These are phyloP conservation scores for Nothura maculosa DNA, from an alignment of 2,797 vertebrate genomes.

Conservation along the genomic window DNA sequence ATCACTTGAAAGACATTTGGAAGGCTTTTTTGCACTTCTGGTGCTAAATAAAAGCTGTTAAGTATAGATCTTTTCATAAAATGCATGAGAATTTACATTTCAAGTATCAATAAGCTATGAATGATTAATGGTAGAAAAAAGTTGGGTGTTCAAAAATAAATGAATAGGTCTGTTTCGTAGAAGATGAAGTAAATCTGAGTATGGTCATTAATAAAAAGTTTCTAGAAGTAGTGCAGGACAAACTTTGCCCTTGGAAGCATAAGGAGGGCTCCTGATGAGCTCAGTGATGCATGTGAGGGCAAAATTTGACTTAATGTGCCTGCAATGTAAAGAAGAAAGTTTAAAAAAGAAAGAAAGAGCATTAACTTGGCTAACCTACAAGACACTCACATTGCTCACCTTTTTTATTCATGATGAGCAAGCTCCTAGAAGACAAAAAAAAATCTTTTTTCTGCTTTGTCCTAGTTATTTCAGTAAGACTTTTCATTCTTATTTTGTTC, in stretches of 20 bases:
- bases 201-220: background rate
- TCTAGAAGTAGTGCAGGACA: background rate
- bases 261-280: conserved; percentile 47
- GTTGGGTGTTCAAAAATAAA: background rate
- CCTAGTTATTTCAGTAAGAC: background rate
- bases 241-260: conserved; percentile 33
- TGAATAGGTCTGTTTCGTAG: background rate
- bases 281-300: conserved; percentile 44
- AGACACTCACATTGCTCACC: background rate
- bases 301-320: conserved; percentile 42
- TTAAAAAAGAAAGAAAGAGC: background rate
- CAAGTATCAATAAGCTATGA: background rate
- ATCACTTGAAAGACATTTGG: background rate
- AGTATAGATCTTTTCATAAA: background rate
- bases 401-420: background rate
- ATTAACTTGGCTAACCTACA: conserved; percentile 13
- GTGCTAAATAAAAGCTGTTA: background rate
- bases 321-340: conserved; percentile 18
- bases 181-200: background rate
- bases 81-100: background rate
- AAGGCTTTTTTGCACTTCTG: background rate
- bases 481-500: background rate
- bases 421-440: conserved; percentile 1
- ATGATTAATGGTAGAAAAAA: background rate
- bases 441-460: background rate